Conservation (phyloP, 2,888 invertebrate species). For the Drosophila birchii region DNA sequence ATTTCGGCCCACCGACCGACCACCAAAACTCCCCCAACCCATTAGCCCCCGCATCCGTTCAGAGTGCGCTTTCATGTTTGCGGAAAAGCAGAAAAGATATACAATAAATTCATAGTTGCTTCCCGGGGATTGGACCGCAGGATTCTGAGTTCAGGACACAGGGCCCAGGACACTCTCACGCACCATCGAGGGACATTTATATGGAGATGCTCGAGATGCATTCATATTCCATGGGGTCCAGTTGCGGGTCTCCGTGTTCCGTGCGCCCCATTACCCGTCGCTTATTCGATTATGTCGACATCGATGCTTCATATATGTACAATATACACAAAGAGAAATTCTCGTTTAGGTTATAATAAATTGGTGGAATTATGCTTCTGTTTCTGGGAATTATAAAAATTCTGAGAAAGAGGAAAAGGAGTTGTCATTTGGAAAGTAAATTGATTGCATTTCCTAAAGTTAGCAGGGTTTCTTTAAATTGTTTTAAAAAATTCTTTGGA, state of each 20-base stretch:
- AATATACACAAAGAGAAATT: background rate
- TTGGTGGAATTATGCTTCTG: background rate
- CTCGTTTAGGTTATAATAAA: fast-evolving
- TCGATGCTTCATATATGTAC: slow-evolving; percentile 41
- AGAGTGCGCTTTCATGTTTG: slow-evolving; percentile 78
- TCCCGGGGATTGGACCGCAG: slow-evolving; percentile 32
- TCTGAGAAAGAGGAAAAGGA: too few relatives aligned
- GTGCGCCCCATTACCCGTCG: slow-evolving; percentile 69
- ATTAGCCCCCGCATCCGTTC: background rate
- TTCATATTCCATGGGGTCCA: slow-evolving; percentile 80
- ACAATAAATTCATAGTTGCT: slow-evolving; percentile 74
- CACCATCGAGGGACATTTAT: slow-evolving; percentile 28
- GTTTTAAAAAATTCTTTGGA: background rate
- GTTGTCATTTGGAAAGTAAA: background rate
- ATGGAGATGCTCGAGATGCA: slow-evolving; percentile 64
- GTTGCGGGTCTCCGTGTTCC: slow-evolving; percentile 50
- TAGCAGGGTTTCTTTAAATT: background rate
- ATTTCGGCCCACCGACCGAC: slow-evolving; percentile 33
- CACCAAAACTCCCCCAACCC: slow-evolving; percentile 8
- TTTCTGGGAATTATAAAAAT: background rate
- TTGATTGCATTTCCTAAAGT: background rate
- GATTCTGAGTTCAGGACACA: background rate
- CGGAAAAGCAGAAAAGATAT: slow-evolving; percentile 52
- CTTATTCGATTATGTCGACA: slow-evolving; percentile 73
- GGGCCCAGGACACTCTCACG: slow-evolving; percentile 8